Conservation (phyloP, 2,888 invertebrate species). For the Conus canariensis region DNA sequence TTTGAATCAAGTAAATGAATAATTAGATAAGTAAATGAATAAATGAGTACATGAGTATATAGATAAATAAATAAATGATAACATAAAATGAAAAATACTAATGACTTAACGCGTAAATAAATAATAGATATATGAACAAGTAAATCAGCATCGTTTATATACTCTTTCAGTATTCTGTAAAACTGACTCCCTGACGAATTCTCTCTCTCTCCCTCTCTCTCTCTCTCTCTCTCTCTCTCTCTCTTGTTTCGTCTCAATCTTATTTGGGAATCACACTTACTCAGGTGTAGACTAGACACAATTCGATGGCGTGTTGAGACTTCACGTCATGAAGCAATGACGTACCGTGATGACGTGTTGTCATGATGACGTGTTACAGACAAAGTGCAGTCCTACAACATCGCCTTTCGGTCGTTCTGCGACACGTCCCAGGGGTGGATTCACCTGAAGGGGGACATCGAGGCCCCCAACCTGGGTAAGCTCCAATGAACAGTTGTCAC, state of each 20-base stretch:
- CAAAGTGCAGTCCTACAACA: not conserved
- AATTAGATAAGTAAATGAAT: no score
- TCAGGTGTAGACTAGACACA: no score
- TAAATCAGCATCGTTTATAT: no score
- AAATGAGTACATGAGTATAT: no score
- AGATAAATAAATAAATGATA: no score
- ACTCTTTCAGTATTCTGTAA: no score
- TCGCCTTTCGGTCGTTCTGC: constrained; percentile 19
- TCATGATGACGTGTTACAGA: not conserved
- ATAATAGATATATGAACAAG: no score
- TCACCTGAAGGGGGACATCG: constrained; percentile 11
- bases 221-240: constrained; percentile 10
- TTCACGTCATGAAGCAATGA: not conserved
- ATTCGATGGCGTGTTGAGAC: not conserved
- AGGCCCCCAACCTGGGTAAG: not conserved
- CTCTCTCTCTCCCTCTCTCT: not conserved
- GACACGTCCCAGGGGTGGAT: not conserved
- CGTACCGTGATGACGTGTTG: not conserved
- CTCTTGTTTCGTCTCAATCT: not conserved
- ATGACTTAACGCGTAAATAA: no score
- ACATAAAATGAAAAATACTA: no score
- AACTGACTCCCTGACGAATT: not conserved
- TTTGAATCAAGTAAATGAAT: no score
- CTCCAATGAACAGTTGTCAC: no score
- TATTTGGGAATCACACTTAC: not conserved